Evolutionary conservation across 1,140 invertebrate species (phyloP), one percentile per base, ranked within the genome.

Genomic region (Nephotettix cincticeps): DNA sequence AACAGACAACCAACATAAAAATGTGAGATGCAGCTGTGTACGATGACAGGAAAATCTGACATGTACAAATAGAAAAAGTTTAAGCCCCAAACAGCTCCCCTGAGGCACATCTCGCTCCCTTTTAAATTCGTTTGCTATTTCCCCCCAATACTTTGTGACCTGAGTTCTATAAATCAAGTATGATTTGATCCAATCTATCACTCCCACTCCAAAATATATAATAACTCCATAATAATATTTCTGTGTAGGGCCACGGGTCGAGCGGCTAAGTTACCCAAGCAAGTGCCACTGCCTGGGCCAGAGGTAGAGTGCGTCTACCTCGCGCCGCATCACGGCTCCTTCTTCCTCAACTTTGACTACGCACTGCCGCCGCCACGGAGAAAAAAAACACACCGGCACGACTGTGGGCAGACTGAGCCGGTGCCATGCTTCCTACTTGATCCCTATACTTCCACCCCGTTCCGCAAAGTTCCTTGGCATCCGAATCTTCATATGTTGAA

Each of bases 381-480:
- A 75, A 77, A 74, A 73, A 69, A 68, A 43, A 71, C 71, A 36
- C 29, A 28, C 17, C 25, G 21, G 4, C 63, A 71, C 21, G 30
- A 61, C 3, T 13, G 21, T 23, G 1, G 25, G 6, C 1, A 1
- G 17, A 28, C n/a, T 64, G 40, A 29, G 11, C 28, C 28, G 11
- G 21, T 23, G 17, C 21, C 65, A 9, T 58, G 67, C 28, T 30
- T 58, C 19, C 29, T 54, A 21, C 9, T 54, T 6, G 30, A 56
- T 11, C 23, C 68, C 11, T 17, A 25, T 25, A 56, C 32, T 11
- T 54, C 51, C 23, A 73, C 75, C 2, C 75, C 75, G n/a, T 83
- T 83, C 73, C 78, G 81, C 70, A 83, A 83, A 81, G 81, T 82
- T 78, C 82, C 82, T 78, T 83, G 82, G 82, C 82, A 83, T 77